phyloP scores from a whole-genome alignment of 2,888 invertebrate species.

The Synanthedon tipuliformis region DNA sequence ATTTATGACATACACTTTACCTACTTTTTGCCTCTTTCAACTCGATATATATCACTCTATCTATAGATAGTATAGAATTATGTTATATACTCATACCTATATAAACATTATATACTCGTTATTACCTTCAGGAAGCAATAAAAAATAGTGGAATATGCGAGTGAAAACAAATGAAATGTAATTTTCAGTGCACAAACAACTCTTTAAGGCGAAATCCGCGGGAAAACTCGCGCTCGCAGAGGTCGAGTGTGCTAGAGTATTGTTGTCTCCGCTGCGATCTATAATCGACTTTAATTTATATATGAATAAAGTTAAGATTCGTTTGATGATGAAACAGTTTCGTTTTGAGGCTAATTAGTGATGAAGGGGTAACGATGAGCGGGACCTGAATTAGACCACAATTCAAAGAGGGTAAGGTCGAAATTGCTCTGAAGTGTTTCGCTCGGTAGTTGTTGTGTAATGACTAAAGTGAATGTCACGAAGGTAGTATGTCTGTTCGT shows the following conservation, averaged over 20 bases:
- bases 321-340: slow-evolving; percentile 18
- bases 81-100: no score
- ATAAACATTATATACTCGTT: no score
- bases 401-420: neutral
- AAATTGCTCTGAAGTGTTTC: neutral
- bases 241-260: slow-evolving; percentile 64
- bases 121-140: no score
- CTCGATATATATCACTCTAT: no score
- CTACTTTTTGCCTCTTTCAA: no score
- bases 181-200: neutral
- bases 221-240: slow-evolving; percentile 44
- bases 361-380: slow-evolving; percentile 9
- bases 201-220: slow-evolving; percentile 29
- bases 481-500: neutral
- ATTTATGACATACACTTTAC: neutral
- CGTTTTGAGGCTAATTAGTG: slow-evolving; percentile 64
- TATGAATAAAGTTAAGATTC: slow-evolving; percentile 20
- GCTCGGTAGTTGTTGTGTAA: neutral
- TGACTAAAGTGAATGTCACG: neutral
- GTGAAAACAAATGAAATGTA: neutral
- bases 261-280: slow-evolving; percentile 12
- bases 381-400: neutral
- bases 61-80: no score
- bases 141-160: no score
- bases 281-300: slow-evolving; percentile 20